Percentiles rank a stretch among this genome's conserved stretches.
Conservation (phyloP, 2,888 invertebrate genomes). For the Diaphora mendica region DNA sequence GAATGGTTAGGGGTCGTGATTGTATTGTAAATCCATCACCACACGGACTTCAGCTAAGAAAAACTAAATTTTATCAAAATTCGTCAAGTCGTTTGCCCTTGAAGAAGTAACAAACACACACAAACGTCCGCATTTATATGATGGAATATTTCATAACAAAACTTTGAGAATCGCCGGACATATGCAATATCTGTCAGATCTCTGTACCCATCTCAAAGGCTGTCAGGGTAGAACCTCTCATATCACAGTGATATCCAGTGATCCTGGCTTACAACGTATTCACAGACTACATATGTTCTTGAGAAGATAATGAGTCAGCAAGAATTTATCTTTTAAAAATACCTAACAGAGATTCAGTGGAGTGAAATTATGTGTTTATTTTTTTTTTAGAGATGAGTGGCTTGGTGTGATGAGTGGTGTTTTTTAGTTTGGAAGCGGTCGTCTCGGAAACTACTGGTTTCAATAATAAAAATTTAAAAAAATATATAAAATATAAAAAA, state of each 20-base stretch:
- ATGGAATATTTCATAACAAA: not conserved
- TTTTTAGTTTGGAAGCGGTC: not conserved
- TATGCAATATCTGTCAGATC: conserved; percentile 10
- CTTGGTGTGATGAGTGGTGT: no score
- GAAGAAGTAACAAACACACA: not conserved
- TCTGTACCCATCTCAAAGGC: conserved; percentile 11
- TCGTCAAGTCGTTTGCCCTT: not conserved
- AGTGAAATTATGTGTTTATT: not conserved
- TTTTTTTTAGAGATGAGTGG: not conserved
- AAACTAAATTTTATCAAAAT: not conserved
- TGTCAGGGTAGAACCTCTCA: conserved; percentile 4
- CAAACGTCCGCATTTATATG: no score
- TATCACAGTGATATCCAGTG: not conserved
- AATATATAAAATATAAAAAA: no score
- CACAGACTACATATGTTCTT: not conserved
- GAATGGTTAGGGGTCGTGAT: no score
- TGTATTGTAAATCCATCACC: no score
- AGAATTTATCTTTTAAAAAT: not conserved
- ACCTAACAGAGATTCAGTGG: not conserved
- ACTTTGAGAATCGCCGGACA: conserved; percentile 8
- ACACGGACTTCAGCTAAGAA: no score
- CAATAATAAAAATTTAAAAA: not conserved
- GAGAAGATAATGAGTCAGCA: not conserved
- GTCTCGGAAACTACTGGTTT: not conserved
- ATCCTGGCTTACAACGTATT: not conserved